Evolutionary conservation across 2,888 invertebrate species (phyloP), one percentile per base, ranked within the genome.

Genomic region (Hecatera dysodea): DNA sequence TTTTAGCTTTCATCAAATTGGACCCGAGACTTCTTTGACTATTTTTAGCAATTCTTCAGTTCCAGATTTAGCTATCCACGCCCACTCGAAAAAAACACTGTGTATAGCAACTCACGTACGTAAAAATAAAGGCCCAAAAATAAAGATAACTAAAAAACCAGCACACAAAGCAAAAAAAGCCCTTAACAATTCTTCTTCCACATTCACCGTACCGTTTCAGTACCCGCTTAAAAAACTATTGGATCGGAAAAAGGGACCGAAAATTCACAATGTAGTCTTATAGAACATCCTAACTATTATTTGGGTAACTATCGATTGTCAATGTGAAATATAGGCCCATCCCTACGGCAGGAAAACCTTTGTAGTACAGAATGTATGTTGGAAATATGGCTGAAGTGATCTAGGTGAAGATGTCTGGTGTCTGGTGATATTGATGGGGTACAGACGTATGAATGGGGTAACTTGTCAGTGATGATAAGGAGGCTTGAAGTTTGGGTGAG

Each of bases 171-270:
- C 15, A 27, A 60, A 56, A 70, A 71, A 74, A 12, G 19, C 27
- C 27, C 55, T n/a, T 36, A 61, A 57, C 60, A 72, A 67, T 70
- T 48, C 48, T 53, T 66, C 50, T 53, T 75, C 70, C 66, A 78
- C 81, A 73, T 81, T 71, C 75, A 83, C 77, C 84, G 84, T 83
- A 79, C 71, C 83, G 79, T 80, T 78, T 53, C 67, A 66, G 70
- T 79, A 74, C 78, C 76, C 83, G 84, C 87, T 89, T 89, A 85
- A 89, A 88, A 87, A 89, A 82, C 87, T 88, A 89, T 80, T 84
- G 84, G 72, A 78, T 73, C 69, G 89, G 87, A 89, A 90, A 70
- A 89, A 85, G 85, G 89, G 78, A 76, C 62, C 39, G 57, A 78
- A 70, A 80, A 75, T 77, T 83, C 80, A 72, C 82, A 88, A 87